These are phyloP conservation scores for Mesorhabditis sp. DNA, from an alignment of 2,888 invertebrate species.

Conservation along the genomic window DNA sequence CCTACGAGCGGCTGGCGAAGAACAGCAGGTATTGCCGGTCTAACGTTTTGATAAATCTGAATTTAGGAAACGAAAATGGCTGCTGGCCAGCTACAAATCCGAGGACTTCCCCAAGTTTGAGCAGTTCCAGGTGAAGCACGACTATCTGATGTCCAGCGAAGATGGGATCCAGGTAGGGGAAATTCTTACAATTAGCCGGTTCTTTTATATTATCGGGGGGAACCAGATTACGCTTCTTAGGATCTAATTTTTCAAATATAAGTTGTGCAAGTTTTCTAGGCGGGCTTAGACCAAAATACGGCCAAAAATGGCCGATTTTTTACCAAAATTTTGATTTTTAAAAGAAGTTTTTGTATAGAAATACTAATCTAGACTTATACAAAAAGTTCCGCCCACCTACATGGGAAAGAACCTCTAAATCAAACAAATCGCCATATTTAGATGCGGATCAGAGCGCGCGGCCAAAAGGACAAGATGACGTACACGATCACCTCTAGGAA, in stretches of 20 bases:
- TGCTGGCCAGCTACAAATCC: constrained; percentile 67
- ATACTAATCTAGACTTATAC: background rate
- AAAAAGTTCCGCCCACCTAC: background rate
- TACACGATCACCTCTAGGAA: constrained; percentile 50
- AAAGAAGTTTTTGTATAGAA: background rate
- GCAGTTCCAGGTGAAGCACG: constrained; percentile 95
- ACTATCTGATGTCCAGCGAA: constrained; percentile 70
- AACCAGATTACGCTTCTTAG: no score
- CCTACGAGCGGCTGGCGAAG: constrained; percentile 83
- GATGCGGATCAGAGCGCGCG: constrained; percentile 50
- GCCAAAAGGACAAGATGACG: constrained; percentile 44
- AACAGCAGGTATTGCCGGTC: constrained; percentile 68
- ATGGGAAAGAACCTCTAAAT: background rate
- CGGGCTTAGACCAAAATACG: no score
- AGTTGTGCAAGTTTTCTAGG: no score
- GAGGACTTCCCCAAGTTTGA: constrained; percentile 69
- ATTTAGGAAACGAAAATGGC: constrained; percentile 84
- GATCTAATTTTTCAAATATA: no score
- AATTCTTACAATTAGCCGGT: no score
- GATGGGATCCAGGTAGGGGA: constrained; percentile 38
- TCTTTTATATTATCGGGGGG: background rate
- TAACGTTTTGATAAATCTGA: background rate
- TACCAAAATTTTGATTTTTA: no score
- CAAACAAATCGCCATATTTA: constrained; percentile 12
- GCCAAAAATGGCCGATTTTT: no score